These are phyloP conservation scores for Ammodytes dubius DNA, from an alignment of 2,113 vertebrate species.

Conservation along the genomic window DNA sequence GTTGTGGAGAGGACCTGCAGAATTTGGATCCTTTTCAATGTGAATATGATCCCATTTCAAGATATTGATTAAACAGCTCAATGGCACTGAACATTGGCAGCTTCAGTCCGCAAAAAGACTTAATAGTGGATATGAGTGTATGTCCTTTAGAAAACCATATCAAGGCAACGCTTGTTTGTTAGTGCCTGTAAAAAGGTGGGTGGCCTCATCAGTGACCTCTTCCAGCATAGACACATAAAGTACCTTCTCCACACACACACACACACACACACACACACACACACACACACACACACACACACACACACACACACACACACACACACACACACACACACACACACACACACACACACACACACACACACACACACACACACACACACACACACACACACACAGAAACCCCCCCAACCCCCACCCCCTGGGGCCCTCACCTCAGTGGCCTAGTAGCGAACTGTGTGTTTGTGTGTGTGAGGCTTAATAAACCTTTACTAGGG, in stretches of 20 bases:
- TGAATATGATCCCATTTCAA: slow-evolving; percentile 24
- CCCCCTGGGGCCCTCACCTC: slow-evolving; percentile 64
- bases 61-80: neutral
- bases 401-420: slow-evolving; percentile 24
- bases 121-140: neutral
- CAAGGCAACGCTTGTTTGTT: neutral
- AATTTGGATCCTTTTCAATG: neutral
- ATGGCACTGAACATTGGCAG: neutral
- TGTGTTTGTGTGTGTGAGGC: slow-evolving; percentile 74
- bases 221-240: slow-evolving; percentile 45
- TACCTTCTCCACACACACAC: slow-evolving; percentile 30
- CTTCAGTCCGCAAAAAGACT: neutral
- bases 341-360: slow-evolving; percentile 48
- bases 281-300: slow-evolving; percentile 46
- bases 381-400: slow-evolving; percentile 48
- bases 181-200: slow-evolving; percentile 46
- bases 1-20: neutral
- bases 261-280: slow-evolving; percentile 33
- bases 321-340: slow-evolving; percentile 41
- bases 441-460: slow-evolving; percentile 53
- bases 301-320: slow-evolving; percentile 41
- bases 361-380: slow-evolving; percentile 31
- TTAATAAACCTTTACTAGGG: slow-evolving; percentile 69
- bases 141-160: neutral
- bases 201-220: slow-evolving; percentile 49